These are phyloP conservation scores for Urophycis tenuis DNA, from an alignment of 2,797 vertebrate species.

Conservation along the genomic window DNA sequence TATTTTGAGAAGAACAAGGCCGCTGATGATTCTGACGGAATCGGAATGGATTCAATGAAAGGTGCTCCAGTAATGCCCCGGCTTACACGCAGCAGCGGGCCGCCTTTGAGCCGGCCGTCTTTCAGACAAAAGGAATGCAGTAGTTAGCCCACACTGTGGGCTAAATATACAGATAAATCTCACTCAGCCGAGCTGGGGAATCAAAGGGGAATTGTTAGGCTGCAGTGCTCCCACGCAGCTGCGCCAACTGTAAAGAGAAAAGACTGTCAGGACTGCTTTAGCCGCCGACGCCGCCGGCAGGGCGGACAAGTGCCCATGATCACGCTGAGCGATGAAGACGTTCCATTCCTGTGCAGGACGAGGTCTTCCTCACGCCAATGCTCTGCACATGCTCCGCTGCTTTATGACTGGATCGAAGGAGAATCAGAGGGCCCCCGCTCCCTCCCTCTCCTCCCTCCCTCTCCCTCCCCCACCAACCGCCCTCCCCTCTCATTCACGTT, in stretches of 20 bases:
- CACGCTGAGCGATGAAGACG: constrained; percentile 55
- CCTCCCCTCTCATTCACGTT: constrained; percentile 51
- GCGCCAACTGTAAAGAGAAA: constrained; percentile 47
- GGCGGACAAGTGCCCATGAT: constrained; percentile 56
- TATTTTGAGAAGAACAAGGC: constrained; percentile 64
- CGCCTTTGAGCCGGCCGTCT: constrained; percentile 44
- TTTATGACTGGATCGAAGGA: constrained; percentile 46
- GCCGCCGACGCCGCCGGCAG: constrained; percentile 47
- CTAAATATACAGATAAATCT: constrained; percentile 50
- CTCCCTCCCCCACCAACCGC: constrained; percentile 31
- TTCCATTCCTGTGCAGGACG: constrained; percentile 49
- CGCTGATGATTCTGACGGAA: constrained; percentile 59
- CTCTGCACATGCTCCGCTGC: constrained; percentile 42
- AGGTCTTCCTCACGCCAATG: constrained; percentile 61
- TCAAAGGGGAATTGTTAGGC: constrained; percentile 57
- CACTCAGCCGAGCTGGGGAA: constrained; percentile 48
- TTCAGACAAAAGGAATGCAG: constrained; percentile 54
- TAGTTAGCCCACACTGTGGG: constrained; percentile 27
- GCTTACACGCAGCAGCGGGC: constrained; percentile 29
- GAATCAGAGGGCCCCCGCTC: constrained; percentile 44
- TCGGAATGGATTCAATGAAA: constrained; percentile 60
- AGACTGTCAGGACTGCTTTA: constrained; percentile 53
- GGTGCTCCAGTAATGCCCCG: constrained; percentile 53
- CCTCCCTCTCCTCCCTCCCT: constrained; percentile 37
- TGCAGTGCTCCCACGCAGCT: constrained; percentile 54